These are phyloP conservation scores for Agrochola lychnidis DNA, from an alignment of 2,888 invertebrate species.

Conservation along the genomic window DNA sequence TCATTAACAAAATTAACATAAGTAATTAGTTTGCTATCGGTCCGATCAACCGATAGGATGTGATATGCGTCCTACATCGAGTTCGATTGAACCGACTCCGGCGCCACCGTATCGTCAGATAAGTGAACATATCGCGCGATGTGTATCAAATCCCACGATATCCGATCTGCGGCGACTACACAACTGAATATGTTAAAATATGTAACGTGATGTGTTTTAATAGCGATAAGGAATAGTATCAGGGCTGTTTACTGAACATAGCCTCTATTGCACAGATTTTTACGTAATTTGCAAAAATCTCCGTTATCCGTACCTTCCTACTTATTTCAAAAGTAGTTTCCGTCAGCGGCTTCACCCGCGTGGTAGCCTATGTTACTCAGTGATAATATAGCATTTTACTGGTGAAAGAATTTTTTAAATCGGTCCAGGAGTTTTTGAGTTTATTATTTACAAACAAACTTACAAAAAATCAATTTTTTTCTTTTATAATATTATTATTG, in stretches of 20 bases:
- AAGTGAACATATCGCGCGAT: conserved; percentile 62
- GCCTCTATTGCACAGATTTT: too few relatives aligned
- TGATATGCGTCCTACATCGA: conserved; percentile 39
- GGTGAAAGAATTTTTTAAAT: too few relatives aligned
- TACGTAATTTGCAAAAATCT: not conserved
- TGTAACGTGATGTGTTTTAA: conserved; percentile 44
- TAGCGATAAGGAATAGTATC: conserved; percentile 17
- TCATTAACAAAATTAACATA: conserved; percentile 50
- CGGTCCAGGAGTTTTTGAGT: too few relatives aligned
- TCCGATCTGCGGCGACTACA: conserved; percentile 44
- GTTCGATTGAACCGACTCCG: conserved; percentile 10
- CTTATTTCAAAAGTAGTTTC: not conserved
- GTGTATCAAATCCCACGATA: conserved; percentile 40
- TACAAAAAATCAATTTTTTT: too few relatives aligned
- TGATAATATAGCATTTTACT: too few relatives aligned
- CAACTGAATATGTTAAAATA: conserved; percentile 54
- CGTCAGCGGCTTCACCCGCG: too few relatives aligned
- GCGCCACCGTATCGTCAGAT: conserved; percentile 60
- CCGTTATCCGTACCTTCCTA: not conserved
- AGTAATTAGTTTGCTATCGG: conserved; percentile 44
- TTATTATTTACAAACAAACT: too few relatives aligned
- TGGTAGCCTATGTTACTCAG: too few relatives aligned
- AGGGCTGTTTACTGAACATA: not conserved
- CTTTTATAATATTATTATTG: too few relatives aligned
- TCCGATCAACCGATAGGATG: conserved; percentile 31